These are phyloP conservation scores for Pithys albifrons DNA, from an alignment of 2,113 vertebrate genomes.

Conservation along the genomic window DNA sequence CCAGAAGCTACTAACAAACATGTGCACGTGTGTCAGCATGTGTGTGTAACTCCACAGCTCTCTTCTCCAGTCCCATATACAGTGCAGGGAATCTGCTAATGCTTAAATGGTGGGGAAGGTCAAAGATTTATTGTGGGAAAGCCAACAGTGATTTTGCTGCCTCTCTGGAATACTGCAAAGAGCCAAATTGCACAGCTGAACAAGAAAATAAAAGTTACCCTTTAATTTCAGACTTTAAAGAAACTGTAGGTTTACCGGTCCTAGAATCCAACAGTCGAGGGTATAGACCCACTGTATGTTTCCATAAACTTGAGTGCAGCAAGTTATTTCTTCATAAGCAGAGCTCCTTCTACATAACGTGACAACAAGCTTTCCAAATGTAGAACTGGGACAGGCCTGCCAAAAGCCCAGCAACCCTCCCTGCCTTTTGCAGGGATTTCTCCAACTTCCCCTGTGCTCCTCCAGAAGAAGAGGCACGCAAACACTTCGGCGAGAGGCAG, in stretches of 20 bases:
- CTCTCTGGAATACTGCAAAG: background rate
- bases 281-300: background rate
- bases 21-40: background rate
- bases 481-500: background rate
- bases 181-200: background rate
- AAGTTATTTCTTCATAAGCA: background rate
- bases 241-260: background rate
- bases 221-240: background rate
- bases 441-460: background rate
- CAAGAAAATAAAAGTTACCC: background rate
- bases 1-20: background rate
- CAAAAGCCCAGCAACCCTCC: background rate
- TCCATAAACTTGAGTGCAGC: background rate
- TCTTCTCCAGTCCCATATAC: background rate
- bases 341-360: background rate
- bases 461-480: background rate
- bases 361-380: background rate
- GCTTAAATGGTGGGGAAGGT: slow-evolving; percentile 24
- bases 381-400: background rate
- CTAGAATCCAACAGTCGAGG: background rate
- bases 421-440: background rate
- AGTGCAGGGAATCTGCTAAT: background rate
- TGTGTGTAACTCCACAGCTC: background rate
- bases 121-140: slow-evolving; percentile 35
- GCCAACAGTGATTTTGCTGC: background rate